phyloP scores from a whole-genome alignment of 2,797 vertebrate species.

The Luscinia megarhynchos region DNA sequence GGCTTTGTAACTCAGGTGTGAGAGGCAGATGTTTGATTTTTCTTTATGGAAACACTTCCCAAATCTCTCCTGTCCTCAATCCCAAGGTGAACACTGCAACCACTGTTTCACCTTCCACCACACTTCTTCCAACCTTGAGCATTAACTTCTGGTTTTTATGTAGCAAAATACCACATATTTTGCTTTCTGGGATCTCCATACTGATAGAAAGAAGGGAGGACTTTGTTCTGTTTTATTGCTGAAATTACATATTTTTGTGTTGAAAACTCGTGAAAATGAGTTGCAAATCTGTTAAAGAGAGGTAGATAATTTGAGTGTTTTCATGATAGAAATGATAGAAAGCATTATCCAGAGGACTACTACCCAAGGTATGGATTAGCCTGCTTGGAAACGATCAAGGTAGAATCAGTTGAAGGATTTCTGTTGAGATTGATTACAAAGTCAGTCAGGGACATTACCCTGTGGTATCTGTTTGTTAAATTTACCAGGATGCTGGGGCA shows the following conservation, averaged over 20 bases:
- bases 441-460: not conserved
- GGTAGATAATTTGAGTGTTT: not conserved
- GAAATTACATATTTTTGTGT: not conserved
- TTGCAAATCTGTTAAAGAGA: not conserved
- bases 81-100: not conserved
- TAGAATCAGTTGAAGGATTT: not conserved
- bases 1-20: not conserved
- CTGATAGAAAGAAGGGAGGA: not conserved
- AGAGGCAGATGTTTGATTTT: not conserved
- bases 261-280: not conserved
- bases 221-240: not conserved
- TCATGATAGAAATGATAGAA: not conserved
- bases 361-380: not conserved
- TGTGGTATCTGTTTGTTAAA: not conserved
- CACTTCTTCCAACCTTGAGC: not conserved
- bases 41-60: not conserved
- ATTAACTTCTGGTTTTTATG: not conserved
- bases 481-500: accelerated
- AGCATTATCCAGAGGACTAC: not conserved
- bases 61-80: not conserved
- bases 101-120: not conserved
- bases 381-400: not conserved
- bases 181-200: not conserved
- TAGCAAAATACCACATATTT: not conserved
- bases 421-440: not conserved